Conservation (phyloP, 2,113 vertebrate species). For the Muntiacus reevesi region DNA sequence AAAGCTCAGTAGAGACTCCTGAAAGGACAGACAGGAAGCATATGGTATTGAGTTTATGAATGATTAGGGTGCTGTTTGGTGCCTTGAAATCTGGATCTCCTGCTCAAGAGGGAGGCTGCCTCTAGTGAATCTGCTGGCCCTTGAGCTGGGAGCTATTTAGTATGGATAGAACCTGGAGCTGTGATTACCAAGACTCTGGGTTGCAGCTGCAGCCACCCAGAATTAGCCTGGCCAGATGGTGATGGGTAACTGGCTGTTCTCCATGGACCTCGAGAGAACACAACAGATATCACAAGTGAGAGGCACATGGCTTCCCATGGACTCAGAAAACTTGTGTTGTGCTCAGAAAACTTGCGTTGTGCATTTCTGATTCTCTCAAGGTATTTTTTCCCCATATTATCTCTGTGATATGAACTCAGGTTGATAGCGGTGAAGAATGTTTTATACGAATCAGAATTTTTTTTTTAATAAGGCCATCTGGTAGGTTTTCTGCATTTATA, state of each 20-base stretch:
- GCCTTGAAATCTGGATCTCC: constrained; percentile 66
- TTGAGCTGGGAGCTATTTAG: constrained; percentile 76
- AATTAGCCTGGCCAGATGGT: constrained; percentile 85
- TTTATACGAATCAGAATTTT: background rate
- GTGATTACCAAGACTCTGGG: constrained; percentile 79
- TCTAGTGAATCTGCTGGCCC: constrained; percentile 72
- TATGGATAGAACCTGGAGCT: constrained; percentile 78
- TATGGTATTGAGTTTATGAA: background rate
- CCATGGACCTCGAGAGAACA: constrained; percentile 72
- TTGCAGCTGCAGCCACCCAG: constrained; percentile 83
- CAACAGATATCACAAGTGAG: constrained; percentile 60
- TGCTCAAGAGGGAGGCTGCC: constrained; percentile 37
- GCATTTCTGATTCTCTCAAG: background rate
- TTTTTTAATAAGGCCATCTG: background rate
- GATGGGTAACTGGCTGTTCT: constrained; percentile 82
- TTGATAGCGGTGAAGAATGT: background rate
- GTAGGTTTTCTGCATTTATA: background rate
- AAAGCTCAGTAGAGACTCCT: background rate
- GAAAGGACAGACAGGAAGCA: background rate
- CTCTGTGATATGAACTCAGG: background rate
- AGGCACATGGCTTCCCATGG: background rate
- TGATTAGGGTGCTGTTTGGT: constrained; percentile 25
- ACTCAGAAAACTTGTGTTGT: background rate
- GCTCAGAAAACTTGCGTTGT: background rate
- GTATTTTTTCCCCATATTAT: background rate